phyloP scores from a whole-genome alignment of 2,797 vertebrate genomes.

The Sciurus carolinensis region DNA sequence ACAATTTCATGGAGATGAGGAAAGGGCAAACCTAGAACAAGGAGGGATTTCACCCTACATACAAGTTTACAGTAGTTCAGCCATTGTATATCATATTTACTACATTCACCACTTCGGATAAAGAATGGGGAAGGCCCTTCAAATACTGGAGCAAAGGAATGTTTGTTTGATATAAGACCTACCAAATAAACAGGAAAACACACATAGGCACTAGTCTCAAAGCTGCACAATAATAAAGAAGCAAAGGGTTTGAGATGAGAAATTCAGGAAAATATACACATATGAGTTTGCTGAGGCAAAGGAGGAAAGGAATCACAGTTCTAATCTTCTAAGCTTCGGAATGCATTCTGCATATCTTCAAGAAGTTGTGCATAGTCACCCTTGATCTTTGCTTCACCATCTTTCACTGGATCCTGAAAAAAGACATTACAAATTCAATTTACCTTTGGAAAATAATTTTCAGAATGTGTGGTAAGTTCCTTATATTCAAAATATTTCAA shows the following conservation, averaged over 20 bases:
- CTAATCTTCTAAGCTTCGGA: constrained; percentile 96
- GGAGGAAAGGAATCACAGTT: constrained; percentile 76
- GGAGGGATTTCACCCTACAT: constrained; percentile 75
- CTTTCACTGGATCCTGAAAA: constrained; percentile 96
- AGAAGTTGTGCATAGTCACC: constrained; percentile 95
- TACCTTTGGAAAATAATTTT: constrained; percentile 55
- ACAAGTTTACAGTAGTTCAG: constrained; percentile 85
- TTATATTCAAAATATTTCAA: constrained; percentile 45
- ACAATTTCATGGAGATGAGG: constrained; percentile 55
- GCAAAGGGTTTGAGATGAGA: constrained; percentile 85
- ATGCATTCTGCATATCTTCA: constrained; percentile 99
- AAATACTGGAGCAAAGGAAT: constrained; percentile 89
- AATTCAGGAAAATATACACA: constrained; percentile 77
- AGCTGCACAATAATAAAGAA: constrained; percentile 88
- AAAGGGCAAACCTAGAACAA: constrained; percentile 74
- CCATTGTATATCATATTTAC: constrained; percentile 79
- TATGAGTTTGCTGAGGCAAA: constrained; percentile 83
- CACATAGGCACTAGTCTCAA: constrained; percentile 88
- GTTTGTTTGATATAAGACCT: constrained; percentile 87
- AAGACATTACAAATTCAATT: constrained; percentile 58
- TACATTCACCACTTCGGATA: constrained; percentile 82
- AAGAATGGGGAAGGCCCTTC: constrained; percentile 81
- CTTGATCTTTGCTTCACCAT: constrained; percentile 97
- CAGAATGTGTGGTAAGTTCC: neutral
- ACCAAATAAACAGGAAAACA: constrained; percentile 85